These are phyloP conservation scores for Xylocampa areola DNA, from an alignment of 2,888 invertebrate species.

Conservation along the genomic window DNA sequence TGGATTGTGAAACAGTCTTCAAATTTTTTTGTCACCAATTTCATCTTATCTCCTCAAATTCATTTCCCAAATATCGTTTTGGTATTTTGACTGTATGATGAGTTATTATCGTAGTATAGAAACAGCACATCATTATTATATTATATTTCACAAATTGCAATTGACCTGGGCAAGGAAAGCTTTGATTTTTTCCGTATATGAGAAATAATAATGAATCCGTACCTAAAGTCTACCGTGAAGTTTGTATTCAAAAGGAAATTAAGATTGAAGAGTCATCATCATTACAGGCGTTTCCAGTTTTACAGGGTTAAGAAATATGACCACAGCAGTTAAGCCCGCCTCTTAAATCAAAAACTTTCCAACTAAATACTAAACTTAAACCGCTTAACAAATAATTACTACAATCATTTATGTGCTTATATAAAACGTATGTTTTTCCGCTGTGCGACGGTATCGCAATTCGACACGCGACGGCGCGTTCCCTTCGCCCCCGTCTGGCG, in stretches of 20 bases:
- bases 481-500: conserved; percentile 66
- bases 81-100: not conserved
- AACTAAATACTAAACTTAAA: conserved; percentile 25
- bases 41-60: conserved; percentile 21
- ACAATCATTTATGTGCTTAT: conserved; percentile 24
- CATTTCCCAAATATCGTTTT: not conserved
- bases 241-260: too few relatives aligned
- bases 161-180: conserved; percentile 17
- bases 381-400: conserved; percentile 29
- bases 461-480: conserved; percentile 55
- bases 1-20: conserved; percentile 37
- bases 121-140: not conserved
- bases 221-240: too few relatives aligned
- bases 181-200: conserved; percentile 13
- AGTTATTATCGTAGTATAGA: conserved; percentile 8
- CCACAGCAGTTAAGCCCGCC: too few relatives aligned
- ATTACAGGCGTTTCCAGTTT: conserved; percentile 1
- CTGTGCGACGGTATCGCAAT: conserved; percentile 57
- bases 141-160: conserved; percentile 16
- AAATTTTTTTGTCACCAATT: conserved; percentile 32
- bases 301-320: too few relatives aligned
- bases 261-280: too few relatives aligned
- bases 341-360: conserved; percentile 6
- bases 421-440: conserved; percentile 37
- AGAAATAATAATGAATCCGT: too few relatives aligned